Evolutionary conservation across 1,140 invertebrate species (phyloP).

Genomic region (Cydia amplana): DNA sequence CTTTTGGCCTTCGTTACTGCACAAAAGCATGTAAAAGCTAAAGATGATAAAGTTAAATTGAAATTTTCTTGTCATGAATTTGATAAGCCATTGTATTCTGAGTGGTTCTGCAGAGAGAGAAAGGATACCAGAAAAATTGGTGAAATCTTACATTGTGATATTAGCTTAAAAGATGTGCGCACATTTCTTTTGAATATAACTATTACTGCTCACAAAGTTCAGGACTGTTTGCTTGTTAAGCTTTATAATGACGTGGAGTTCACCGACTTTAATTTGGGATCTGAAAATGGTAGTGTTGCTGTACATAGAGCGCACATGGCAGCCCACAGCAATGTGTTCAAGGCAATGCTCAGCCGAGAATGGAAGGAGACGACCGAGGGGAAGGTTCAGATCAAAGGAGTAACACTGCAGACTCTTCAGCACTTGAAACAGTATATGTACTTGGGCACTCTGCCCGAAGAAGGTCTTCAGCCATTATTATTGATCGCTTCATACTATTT

Average conservation of each 20-base stretch:
- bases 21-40: neutral
- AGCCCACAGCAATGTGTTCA: constrained; percentile 45
- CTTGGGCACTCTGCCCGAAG: constrained; percentile 42
- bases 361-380: constrained; percentile 47
- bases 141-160: neutral
- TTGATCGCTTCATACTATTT: constrained; percentile 46
- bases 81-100: neutral
- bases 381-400: constrained; percentile 41
- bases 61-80: neutral
- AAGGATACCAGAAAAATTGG: neutral
- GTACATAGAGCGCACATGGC: constrained; percentile 46
- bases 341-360: constrained; percentile 44
- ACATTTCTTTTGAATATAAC: neutral
- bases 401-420: constrained; percentile 40
- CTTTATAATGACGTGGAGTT: constrained; percentile 46
- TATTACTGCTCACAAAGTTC: neutral
- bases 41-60: neutral
- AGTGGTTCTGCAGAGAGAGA: neutral
- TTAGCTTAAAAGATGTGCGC: neutral
- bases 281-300: constrained; percentile 45
- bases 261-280: constrained; percentile 47
- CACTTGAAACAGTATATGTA: constrained; percentile 49
- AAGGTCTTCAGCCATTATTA: constrained; percentile 44
- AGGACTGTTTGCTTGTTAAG: constrained; percentile 16
- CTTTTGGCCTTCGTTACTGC: neutral